Evolutionary conservation across 1,140 invertebrate species (phyloP).

Genomic region (Conus ventricosus): DNA sequence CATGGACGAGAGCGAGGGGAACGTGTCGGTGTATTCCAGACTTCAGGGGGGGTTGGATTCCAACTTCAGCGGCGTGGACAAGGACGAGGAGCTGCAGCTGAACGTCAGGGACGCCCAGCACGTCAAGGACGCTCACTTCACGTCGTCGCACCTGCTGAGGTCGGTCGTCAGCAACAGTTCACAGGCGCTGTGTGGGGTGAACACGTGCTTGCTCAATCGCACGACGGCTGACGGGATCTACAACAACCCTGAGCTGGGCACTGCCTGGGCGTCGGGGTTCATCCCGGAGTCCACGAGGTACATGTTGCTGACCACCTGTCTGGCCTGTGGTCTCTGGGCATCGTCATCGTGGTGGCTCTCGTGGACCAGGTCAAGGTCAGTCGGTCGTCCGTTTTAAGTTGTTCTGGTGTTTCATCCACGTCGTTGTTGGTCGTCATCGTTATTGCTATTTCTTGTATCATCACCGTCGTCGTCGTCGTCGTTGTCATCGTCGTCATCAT

Average conservation of each 20-base stretch:
- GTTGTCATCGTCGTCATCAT: not conserved
- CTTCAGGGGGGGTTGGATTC: not conserved
- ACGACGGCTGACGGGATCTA: conserved; percentile 39
- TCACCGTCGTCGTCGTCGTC: not conserved
- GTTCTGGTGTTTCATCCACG: too few relatives aligned
- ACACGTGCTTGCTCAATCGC: conserved; percentile 46
- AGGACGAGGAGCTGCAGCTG: not conserved
- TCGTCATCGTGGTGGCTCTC: conserved; percentile 62
- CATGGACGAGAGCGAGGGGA: not conserved
- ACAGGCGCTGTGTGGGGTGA: conserved; percentile 35
- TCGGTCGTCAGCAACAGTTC: not conserved
- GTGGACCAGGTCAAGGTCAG: conserved; percentile 59
- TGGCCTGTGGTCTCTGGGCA: conserved; percentile 67
- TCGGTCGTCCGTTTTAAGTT: not conserved
- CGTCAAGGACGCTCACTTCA: not conserved
- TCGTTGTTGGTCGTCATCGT: too few relatives aligned
- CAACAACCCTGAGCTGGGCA: conserved; percentile 46
- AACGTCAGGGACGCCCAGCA: too few relatives aligned
- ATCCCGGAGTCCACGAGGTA: conserved; percentile 62
- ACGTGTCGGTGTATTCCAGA: not conserved
- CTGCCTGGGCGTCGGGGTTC: conserved; percentile 37
- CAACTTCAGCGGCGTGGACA: not conserved
- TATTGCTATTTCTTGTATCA: not conserved
- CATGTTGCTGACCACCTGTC: conserved; percentile 67
- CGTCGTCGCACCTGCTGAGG: not conserved